Base-by-base conservation (phyloP, 2,888 invertebrate genomes). In the Quadroppia sp. region DNA sequence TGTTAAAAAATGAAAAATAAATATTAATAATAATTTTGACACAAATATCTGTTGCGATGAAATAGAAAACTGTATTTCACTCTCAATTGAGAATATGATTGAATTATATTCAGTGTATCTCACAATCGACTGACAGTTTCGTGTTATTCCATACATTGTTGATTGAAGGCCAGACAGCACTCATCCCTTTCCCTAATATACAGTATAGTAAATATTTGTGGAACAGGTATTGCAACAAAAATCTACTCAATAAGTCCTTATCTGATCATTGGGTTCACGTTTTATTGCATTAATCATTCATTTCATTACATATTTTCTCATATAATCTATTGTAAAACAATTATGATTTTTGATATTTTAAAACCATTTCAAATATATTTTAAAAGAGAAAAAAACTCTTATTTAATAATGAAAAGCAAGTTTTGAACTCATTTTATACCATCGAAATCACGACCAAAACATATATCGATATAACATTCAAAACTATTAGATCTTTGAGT, bases 1-100 rank as follows among this genome's bases (percentile, higher is more conserved):
- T 56, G 56, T 30, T 56, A 30, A 56, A 56, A 30, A 23, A 53
- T 13, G 2, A 53, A 56, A 28, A 56, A 17, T 17, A 53, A 53
- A 53, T 25, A 53, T 25, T 28, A 30, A 56, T 30, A 56, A 56
- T 56, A 56, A 30, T 56, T 56, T 56, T 56, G 56, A 56, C 56
- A 56, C 17, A 56, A 56, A 56, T 56, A 45, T 45, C 15, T 3
- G 13, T 56, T 30, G n/a, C n/a, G 30, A 56, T 56, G 56, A 30
- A 28, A 23, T 28, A 28, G 17, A 30, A 30, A 53, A 1, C 17
- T 4, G 13, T 30, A 56, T 56, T 53, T 3, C 13, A 53, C 11
- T 23, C 28, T 13, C 3, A 13, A 17, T 30, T 56, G 20, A 13
- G 11, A 13, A 25, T 7, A 53, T 30, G 56, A 56, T 4, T 28